These are phyloP conservation scores for Glareola pratincola DNA, from an alignment of 2,113 vertebrate species.

Conservation along the genomic window DNA sequence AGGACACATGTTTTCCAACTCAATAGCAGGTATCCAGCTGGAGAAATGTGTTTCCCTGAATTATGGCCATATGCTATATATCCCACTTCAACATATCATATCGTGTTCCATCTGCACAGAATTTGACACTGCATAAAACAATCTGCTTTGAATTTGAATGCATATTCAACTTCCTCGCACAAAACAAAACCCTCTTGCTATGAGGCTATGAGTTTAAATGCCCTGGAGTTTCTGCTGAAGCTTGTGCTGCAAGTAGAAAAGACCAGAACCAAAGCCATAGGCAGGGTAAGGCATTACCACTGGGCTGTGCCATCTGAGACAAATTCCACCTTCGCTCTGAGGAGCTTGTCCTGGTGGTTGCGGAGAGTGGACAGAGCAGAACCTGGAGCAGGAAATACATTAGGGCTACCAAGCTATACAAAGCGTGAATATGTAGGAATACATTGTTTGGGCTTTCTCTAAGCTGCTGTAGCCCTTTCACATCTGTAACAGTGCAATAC, in stretches of 20 bases:
- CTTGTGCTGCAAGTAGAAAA: not conserved
- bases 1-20: conserved; percentile 56
- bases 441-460: not conserved
- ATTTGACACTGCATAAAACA: conserved; percentile 49
- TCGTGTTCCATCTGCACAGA: conserved; percentile 50
- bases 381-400: not conserved
- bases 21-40: conserved; percentile 59
- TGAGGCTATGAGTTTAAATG: not conserved
- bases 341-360: not conserved
- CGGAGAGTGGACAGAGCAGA: not conserved
- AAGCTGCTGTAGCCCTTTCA: not conserved
- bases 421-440: not conserved
- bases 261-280: not conserved
- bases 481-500: not conserved
- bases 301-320: not conserved
- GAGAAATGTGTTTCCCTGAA: conserved; percentile 61
- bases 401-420: not conserved
- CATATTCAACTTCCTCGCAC: not conserved
- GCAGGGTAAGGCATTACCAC: not conserved
- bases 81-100: conserved; percentile 54
- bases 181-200: not conserved
- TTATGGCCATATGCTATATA: conserved; percentile 51
- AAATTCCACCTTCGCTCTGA: not conserved
- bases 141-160: conserved; percentile 56
- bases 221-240: not conserved